Percentiles rank a stretch among this genome's conserved stretches.
Evolutionary conservation across 1,140 invertebrate genomes (phyloP).

Genomic region (Lepidotrigona ventralis): DNA sequence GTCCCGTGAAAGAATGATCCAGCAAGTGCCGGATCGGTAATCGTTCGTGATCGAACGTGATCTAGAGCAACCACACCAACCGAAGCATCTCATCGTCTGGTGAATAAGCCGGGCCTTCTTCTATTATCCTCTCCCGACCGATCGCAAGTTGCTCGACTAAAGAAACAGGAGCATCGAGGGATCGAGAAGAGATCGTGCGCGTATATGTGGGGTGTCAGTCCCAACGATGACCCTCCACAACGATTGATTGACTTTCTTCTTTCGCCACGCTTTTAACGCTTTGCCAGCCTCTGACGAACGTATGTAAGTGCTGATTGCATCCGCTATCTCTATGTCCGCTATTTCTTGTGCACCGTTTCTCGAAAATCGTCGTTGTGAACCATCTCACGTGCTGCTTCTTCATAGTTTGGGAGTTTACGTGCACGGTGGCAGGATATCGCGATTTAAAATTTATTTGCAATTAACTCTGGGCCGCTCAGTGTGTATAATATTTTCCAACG

Average conservation of each 20-base stretch:
- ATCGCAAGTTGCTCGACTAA: neutral
- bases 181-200: constrained; percentile 32
- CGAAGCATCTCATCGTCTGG: neutral
- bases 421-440: neutral
- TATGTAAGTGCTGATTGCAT: constrained; percentile 58
- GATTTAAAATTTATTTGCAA: neutral
- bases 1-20: constrained; percentile 36
- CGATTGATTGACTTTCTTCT: constrained; percentile 48
- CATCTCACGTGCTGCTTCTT: neutral
- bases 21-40: neutral
- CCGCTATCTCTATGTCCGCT: neutral
- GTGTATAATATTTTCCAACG: neutral
- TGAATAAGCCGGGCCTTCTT: constrained; percentile 12
- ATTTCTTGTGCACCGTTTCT: neutral
- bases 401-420: neutral
- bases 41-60: neutral
- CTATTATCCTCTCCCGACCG: neutral
- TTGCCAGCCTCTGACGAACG: constrained; percentile 32
- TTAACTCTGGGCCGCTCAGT: neutral
- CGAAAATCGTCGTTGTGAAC: no score
- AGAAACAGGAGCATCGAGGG: neutral
- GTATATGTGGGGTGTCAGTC: constrained; percentile 20
- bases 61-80: neutral
- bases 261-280: constrained; percentile 24
- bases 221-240: constrained; percentile 46